Conservation (phyloP, 2,113 vertebrate genomes). For the Eclectus roratus region DNA sequence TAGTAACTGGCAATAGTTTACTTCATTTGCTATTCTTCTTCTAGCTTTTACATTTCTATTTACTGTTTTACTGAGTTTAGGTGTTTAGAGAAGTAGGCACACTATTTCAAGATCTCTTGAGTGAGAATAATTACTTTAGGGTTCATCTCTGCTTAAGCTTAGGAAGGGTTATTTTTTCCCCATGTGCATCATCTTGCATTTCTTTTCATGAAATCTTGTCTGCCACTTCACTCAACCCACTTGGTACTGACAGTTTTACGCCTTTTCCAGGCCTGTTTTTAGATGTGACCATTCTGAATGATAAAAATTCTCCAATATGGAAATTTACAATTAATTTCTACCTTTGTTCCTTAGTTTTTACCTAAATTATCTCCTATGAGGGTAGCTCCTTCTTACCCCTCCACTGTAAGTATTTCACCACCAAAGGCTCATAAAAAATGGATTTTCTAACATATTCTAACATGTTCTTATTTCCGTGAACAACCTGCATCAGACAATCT, state of each 20-base stretch:
- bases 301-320: background rate
- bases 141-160: background rate
- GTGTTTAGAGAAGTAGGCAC: background rate
- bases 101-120: background rate
- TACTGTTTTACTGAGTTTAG: background rate
- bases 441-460: background rate
- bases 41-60: background rate
- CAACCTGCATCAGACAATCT: background rate
- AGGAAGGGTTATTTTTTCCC: background rate
- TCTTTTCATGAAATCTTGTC: background rate
- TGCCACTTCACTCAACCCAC: constrained; percentile 2
- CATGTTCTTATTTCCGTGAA: background rate
- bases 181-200: background rate
- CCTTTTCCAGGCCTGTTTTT: background rate
- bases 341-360: background rate
- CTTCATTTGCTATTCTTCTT: background rate
- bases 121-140: background rate
- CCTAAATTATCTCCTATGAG: background rate
- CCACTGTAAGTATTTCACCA: background rate
- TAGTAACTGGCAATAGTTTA: background rate
- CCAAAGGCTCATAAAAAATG: background rate
- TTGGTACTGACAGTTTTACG: background rate
- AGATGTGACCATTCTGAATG: background rate
- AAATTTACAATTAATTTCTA: background rate
- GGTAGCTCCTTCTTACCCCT: background rate